Evolutionary conservation across 2,797 vertebrate species (phyloP).

Genomic region (Fratercula arctica): DNA sequence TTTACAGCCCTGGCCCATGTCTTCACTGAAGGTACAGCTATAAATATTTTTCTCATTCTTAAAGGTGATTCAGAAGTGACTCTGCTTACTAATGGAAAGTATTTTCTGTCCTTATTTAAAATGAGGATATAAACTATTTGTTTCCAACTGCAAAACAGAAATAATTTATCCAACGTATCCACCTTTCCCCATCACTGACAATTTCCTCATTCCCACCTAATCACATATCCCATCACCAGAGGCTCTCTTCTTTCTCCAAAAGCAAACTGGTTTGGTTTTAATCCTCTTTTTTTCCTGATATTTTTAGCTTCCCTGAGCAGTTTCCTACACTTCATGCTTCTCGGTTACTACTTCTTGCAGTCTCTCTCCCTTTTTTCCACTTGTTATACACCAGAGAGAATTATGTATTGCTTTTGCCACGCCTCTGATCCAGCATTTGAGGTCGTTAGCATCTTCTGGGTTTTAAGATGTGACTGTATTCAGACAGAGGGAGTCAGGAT

Average conservation of each 20-base stretch:
- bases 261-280: background rate
- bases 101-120: background rate
- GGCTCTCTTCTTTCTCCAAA: background rate
- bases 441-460: background rate
- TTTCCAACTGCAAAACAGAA: background rate
- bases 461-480: background rate
- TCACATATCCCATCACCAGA: background rate
- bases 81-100: background rate
- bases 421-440: background rate
- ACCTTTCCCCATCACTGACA: background rate
- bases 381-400: background rate
- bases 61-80: background rate
- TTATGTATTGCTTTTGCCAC: background rate
- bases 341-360: background rate
- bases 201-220: background rate
- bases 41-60: background rate
- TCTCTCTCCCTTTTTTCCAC: background rate
- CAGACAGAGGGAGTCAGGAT: background rate
- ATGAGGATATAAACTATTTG: background rate
- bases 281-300: background rate
- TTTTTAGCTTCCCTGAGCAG: background rate
- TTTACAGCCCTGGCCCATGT: background rate
- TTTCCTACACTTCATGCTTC: background rate
- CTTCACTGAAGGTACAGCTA: background rate
- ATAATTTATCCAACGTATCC: background rate